A percentile compares a stretch with the other conserved stretches of the same genome.
These are phyloP conservation scores for Mesochorus sp. DNA, from an alignment of 2,888 invertebrate genomes.

Conservation along the genomic window DNA sequence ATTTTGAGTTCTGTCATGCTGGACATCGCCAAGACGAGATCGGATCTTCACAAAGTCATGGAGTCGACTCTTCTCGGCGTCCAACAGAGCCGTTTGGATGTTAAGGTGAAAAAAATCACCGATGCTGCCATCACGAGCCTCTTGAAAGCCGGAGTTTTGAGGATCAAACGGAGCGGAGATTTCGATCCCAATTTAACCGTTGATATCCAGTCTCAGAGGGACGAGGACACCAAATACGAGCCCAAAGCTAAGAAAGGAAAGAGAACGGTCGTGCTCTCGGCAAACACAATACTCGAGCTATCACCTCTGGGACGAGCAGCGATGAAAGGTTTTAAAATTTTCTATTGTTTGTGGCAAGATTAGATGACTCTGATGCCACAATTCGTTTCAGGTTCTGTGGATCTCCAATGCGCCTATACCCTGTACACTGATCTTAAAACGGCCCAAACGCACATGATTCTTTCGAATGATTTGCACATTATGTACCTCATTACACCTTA, in stretches of 20 bases:
- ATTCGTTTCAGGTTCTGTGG: constrained; percentile 88
- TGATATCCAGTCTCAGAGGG: constrained; percentile 72
- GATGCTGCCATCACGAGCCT: constrained; percentile 82
- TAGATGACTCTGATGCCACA: constrained; percentile 31
- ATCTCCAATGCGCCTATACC: constrained; percentile 87
- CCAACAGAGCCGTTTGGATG: constrained; percentile 83
- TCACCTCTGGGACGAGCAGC: constrained; percentile 90
- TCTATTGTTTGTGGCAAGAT: too few relatives aligned
- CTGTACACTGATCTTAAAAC: constrained; percentile 89
- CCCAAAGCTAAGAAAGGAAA: constrained; percentile 58
- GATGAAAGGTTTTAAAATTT: constrained; percentile 89
- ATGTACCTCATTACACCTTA: constrained; percentile 94
- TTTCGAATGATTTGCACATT: constrained; percentile 92
- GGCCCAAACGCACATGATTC: constrained; percentile 90
- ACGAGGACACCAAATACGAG: neutral
- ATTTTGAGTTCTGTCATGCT: constrained; percentile 88
- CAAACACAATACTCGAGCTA: constrained; percentile 83
- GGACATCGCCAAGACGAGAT: constrained; percentile 84
- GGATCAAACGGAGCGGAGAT: constrained; percentile 65
- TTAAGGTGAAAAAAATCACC: constrained; percentile 81
- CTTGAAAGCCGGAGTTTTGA: constrained; percentile 82
- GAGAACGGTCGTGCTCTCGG: constrained; percentile 72
- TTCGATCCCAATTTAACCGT: constrained; percentile 74
- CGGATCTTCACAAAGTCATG: constrained; percentile 84
- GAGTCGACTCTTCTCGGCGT: constrained; percentile 86